These are phyloP conservation scores for Sakesphorus luctuosus DNA, from an alignment of 2,113 vertebrate species.

Conservation along the genomic window DNA sequence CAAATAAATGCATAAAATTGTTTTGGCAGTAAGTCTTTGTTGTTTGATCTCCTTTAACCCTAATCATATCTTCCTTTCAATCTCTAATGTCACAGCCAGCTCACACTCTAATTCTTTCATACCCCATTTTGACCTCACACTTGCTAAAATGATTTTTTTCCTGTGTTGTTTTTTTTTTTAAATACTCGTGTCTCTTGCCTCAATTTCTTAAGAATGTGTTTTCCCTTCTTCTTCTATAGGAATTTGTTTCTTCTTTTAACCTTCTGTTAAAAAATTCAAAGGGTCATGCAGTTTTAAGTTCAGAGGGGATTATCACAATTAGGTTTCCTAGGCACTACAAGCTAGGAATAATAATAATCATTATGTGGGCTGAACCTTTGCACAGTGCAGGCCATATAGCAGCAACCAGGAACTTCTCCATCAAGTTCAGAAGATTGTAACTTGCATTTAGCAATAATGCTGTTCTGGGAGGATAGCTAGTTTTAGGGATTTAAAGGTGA, in stretches of 20 bases:
- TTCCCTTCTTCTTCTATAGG: constrained; percentile 22
- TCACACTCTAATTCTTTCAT: constrained; percentile 15
- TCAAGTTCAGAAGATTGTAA: background rate
- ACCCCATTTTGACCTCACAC: background rate
- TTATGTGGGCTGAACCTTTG: constrained; percentile 13
- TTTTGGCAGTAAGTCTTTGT: constrained; percentile 59
- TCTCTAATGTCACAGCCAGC: constrained; percentile 37
- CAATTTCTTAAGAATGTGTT: constrained; percentile 30
- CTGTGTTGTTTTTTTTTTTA: background rate
- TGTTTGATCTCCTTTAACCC: constrained; percentile 56
- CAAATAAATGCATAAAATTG: constrained; percentile 31
- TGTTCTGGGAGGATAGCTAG: background rate
- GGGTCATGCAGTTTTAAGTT: constrained; percentile 35
- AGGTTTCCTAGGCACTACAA: constrained; percentile 50
- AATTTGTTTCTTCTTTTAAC: constrained; percentile 63
- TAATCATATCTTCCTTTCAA: constrained; percentile 59
- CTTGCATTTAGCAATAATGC: background rate
- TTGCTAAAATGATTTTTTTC: background rate
- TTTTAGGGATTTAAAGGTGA: background rate
- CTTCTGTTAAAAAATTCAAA: constrained; percentile 41
- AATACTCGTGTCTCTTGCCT: background rate
- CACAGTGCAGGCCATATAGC: constrained; percentile 11
- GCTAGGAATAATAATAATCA: constrained; percentile 62
- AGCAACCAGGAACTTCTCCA: background rate
- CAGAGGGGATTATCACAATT: constrained; percentile 66